Percentiles rank a stretch among this genome's conserved stretches.
phyloP scores from a whole-genome alignment of 2,113 vertebrate species.

The Crotalus viridis region DNA sequence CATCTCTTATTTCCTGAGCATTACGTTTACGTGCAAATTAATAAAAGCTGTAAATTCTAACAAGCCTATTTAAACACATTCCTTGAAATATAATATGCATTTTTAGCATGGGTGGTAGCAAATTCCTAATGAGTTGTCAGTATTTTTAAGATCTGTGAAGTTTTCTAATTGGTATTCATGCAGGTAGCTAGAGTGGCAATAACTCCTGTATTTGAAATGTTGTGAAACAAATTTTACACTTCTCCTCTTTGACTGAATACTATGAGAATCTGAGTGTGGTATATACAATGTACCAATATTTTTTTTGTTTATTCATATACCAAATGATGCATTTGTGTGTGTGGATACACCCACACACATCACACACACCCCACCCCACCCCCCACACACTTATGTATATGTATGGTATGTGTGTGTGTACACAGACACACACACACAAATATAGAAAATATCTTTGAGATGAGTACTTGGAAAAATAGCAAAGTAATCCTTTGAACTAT shows the following conservation, averaged over 20 bases:
- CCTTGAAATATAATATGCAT: conserved; percentile 44
- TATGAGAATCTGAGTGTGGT: conserved; percentile 5
- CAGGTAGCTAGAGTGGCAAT: conserved; percentile 54
- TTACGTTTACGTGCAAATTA: conserved; percentile 30
- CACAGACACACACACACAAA: too few species aligned
- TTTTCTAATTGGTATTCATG: conserved; percentile 58
- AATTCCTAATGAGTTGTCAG: conserved; percentile 57
- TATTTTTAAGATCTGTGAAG: conserved; percentile 54
- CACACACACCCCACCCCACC: too few species aligned
- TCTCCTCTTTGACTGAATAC: conserved; percentile 49
- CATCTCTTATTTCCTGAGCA: conserved; percentile 27
- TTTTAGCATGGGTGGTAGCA: conserved; percentile 42
- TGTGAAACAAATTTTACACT: conserved; percentile 56
- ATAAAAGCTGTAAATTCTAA: conserved; percentile 44
- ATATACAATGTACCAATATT: neutral
- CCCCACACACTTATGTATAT: neutral
- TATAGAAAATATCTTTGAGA: neutral
- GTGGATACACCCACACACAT: neutral
- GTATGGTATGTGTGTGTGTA: neutral
- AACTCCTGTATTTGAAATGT: conserved; percentile 53
- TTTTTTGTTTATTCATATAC: conserved; percentile 5
- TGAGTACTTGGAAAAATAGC: neutral
- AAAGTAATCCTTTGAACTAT: neutral
- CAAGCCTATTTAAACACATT: conserved; percentile 29
- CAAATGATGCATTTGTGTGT: neutral